A percentile compares a stretch with the other conserved stretches of the same genome.
Conservation (phyloP, 2,888 invertebrate genomes). For the Pristionchus maxplancki region DNA sequence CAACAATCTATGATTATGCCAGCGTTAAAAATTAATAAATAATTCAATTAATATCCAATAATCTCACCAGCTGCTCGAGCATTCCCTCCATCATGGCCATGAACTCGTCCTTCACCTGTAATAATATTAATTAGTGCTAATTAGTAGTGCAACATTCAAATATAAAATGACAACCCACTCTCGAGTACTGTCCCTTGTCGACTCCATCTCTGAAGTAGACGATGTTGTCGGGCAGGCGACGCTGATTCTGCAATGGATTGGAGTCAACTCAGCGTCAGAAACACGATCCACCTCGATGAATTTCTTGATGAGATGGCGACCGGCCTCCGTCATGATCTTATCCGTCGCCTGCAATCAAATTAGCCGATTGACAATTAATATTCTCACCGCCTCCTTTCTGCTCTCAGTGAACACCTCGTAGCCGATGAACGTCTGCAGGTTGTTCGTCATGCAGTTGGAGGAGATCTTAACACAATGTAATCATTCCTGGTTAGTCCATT, state of each 20-base stretch:
- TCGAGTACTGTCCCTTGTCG: background rate
- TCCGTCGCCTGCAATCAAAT: background rate
- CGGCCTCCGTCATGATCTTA: background rate
- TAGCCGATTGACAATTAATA: background rate
- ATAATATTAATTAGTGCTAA: background rate
- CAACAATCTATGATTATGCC: no score
- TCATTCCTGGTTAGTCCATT: background rate
- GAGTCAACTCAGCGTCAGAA: no score
- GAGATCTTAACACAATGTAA: background rate
- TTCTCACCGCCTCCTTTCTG: background rate
- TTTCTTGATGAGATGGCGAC: background rate
- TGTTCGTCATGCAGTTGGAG: background rate
- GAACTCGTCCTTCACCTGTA: slow-evolving; percentile 34
- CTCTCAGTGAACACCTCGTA: background rate
- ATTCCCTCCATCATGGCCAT: background rate
- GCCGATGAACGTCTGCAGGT: background rate
- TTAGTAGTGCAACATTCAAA: background rate
- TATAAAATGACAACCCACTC: background rate
- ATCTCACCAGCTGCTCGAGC: background rate
- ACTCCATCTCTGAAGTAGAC: slow-evolving; percentile 37
- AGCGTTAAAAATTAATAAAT: no score
- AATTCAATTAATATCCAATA: background rate
- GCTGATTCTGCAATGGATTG: background rate
- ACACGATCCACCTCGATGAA: background rate
- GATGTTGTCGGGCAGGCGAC: background rate